Conservation (phyloP, 2,888 invertebrate species). For the Sesia bembeciformis region DNA sequence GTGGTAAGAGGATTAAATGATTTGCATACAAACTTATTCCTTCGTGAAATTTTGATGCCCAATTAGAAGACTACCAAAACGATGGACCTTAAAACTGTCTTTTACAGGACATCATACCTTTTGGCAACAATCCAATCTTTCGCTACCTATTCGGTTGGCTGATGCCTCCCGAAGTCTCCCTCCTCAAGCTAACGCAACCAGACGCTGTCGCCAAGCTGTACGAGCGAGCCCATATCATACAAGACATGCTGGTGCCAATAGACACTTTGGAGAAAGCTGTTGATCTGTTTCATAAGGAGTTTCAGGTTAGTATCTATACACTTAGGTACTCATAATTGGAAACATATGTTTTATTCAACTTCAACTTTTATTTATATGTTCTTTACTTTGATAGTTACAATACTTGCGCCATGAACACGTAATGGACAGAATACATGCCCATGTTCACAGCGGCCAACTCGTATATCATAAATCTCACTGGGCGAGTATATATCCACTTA, state of each 20-base stretch:
- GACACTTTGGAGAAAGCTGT: conserved; percentile 75
- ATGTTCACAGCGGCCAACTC: too few relatives aligned
- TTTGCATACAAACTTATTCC: not conserved
- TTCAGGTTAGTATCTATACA: conserved; percentile 61
- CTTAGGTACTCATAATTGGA: too few relatives aligned
- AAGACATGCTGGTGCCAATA: conserved; percentile 87
- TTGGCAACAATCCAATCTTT: conserved; percentile 84
- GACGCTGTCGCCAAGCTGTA: conserved; percentile 80
- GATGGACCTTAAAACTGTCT: not conserved
- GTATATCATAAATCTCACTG: too few relatives aligned
- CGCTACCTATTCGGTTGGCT: conserved; percentile 85
- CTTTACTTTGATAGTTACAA: too few relatives aligned
- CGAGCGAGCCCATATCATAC: conserved; percentile 84
- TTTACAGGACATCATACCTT: conserved; percentile 84
- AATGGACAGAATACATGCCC: too few relatives aligned
- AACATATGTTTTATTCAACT: too few relatives aligned
- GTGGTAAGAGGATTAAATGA: not conserved
- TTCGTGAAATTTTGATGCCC: not conserved
- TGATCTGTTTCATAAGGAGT: conserved; percentile 77
- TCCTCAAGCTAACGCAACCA: conserved; percentile 85
- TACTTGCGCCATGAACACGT: too few relatives aligned
- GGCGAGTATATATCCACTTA: not conserved
- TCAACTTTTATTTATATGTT: too few relatives aligned
- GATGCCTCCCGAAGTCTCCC: conserved; percentile 87
- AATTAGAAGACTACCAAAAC: not conserved